phyloP scores from a whole-genome alignment of 2,113 vertebrate species.

The Formicarius rufipectus region DNA sequence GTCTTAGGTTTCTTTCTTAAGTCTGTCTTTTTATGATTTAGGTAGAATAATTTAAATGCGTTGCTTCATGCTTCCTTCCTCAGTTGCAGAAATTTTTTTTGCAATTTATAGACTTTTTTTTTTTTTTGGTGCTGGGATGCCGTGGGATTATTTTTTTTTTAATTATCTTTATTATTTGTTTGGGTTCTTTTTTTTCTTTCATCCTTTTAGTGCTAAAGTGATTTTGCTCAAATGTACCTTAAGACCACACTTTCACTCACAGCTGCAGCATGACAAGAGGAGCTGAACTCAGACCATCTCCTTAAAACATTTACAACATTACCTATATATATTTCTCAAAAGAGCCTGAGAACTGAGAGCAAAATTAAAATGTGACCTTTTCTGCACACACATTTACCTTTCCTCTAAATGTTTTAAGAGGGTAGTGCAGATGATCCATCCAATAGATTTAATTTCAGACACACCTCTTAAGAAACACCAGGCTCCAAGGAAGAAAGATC shows the following conservation, averaged over 20 bases:
- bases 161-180: too few species aligned
- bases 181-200: not conserved
- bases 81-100: not conserved
- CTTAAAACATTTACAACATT: not conserved
- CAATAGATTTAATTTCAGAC: not conserved
- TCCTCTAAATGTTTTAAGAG: not conserved
- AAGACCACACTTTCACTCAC: rapidly evolving
- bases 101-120: not conserved
- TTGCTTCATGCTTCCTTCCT: not conserved
- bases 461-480: not conserved
- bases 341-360: not conserved
- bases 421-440: not conserved
- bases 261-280: not conserved
- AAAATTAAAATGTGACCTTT: not conserved
- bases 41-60: not conserved
- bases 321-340: not conserved
- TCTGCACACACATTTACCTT: not conserved
- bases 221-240: not conserved
- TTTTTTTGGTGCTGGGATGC: not conserved
- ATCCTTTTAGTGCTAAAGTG: not conserved
- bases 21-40: not conserved
- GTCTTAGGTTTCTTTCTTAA: not conserved
- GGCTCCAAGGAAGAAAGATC: not conserved
- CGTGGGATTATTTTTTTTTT: rapidly evolving
- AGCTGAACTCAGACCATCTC: not conserved